phyloP scores from a whole-genome alignment of 2,797 vertebrate genomes.

The Enteromius unitaeniatus region DNA sequence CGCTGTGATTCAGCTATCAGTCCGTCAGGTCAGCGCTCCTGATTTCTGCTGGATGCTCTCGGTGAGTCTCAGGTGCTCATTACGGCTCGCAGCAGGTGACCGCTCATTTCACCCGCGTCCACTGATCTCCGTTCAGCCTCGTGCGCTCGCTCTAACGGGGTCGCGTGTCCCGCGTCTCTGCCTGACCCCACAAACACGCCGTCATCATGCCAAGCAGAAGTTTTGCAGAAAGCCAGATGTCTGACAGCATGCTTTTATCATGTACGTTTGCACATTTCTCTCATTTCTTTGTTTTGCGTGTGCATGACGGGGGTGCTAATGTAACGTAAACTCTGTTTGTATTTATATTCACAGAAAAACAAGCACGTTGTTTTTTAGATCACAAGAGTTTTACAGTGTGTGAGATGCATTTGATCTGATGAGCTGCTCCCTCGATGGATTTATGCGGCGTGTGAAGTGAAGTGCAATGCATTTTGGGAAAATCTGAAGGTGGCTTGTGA shows the following conservation, averaged over 20 bases:
- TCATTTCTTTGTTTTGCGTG: constrained; percentile 2
- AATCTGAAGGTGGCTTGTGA: background rate
- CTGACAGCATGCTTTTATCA: constrained; percentile 16
- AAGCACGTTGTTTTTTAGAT: background rate
- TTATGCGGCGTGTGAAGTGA: background rate
- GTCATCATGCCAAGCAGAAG: background rate
- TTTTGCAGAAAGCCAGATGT: constrained; percentile 34
- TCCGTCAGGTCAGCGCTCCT: background rate
- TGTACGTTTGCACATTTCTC: background rate
- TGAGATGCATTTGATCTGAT: background rate
- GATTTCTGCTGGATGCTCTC: background rate
- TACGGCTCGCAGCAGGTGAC: background rate
- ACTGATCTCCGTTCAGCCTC: background rate
- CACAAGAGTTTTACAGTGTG: background rate
- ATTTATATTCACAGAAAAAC: background rate
- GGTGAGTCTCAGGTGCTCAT: constrained; percentile 15
- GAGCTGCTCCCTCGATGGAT: too few relatives aligned
- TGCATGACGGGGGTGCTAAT: constrained; percentile 13
- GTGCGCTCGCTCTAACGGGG: background rate
- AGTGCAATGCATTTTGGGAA: constrained; percentile 4
- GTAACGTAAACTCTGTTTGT: constrained; percentile 8
- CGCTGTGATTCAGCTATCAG: background rate
- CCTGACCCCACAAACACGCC: background rate
- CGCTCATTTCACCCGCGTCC: background rate
- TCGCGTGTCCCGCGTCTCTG: background rate